A percentile compares a stretch with the other conserved stretches of the same genome.
These are phyloP conservation scores for Osmoderma eremita DNA, from an alignment of 2,888 invertebrate genomes.

Conservation along the genomic window DNA sequence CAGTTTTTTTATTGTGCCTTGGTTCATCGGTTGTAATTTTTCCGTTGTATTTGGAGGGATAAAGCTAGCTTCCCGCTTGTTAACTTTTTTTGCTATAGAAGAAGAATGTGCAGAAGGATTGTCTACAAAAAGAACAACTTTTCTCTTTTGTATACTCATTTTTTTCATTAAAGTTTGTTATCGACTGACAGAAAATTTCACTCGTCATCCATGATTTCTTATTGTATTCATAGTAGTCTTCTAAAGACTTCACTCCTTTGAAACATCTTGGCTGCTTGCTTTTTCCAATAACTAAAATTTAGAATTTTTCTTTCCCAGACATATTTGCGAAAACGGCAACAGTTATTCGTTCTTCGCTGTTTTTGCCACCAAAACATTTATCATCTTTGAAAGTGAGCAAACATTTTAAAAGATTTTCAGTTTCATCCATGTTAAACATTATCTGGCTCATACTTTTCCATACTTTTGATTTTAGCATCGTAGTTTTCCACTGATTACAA, in stretches of 20 bases:
- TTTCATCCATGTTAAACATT: not conserved
- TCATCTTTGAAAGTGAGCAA: no score
- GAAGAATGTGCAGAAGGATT: not conserved
- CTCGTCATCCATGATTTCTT: no score
- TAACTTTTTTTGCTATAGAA: not conserved
- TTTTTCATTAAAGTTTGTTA: no score
- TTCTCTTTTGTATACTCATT: not conserved
- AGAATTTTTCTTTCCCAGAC: not conserved
- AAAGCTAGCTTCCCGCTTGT: not conserved
- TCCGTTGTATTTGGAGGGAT: slow-evolving; percentile 8
- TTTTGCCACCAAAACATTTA: no score
- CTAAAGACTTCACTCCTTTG: slow-evolving; percentile 4
- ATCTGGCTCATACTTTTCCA: not conserved
- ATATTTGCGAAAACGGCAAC: not conserved
- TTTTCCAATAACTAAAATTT: not conserved
- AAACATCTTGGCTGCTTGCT: no score
- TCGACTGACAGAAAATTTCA: no score
- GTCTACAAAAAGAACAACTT: no score
- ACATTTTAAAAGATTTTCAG: not conserved
- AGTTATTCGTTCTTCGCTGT: not conserved
- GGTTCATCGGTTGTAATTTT: not conserved
- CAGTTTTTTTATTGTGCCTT: not conserved
- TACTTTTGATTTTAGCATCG: not conserved
- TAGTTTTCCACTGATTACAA: no score
- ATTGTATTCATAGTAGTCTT: slow-evolving; percentile 6